Conservation (phyloP, 2,888 invertebrate species). For the Andrena hattorfiana region DNA sequence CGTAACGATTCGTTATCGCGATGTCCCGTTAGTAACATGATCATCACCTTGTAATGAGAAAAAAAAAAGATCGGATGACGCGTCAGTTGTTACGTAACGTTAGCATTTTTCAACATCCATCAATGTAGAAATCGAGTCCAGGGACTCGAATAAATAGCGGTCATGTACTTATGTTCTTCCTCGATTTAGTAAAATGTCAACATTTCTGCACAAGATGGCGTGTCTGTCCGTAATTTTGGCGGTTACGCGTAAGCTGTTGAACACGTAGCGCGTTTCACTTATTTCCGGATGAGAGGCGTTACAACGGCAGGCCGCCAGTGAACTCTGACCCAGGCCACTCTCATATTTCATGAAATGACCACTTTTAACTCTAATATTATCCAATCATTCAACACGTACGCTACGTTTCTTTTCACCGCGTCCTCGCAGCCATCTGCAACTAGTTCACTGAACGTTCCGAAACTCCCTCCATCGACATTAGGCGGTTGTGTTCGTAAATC, state of each 20-base stretch:
- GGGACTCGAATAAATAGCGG: slow-evolving; percentile 44
- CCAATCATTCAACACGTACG: slow-evolving; percentile 57
- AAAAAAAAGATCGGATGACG: slow-evolving; percentile 43
- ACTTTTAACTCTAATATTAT: slow-evolving; percentile 37
- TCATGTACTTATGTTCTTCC: slow-evolving; percentile 42
- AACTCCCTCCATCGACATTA: slow-evolving; percentile 30
- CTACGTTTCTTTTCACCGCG: slow-evolving; percentile 58
- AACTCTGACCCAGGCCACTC: slow-evolving; percentile 13
- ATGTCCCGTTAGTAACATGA: slow-evolving; percentile 46
- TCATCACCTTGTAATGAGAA: slow-evolving; percentile 51
- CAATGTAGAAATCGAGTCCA: slow-evolving; percentile 43
- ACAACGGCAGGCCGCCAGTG: slow-evolving; percentile 6
- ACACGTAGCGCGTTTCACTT: slow-evolving; percentile 34
- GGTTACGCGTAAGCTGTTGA: slow-evolving; percentile 73
- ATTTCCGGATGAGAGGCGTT: background rate
- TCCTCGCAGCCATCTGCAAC: slow-evolving; percentile 55
- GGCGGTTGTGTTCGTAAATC: slow-evolving; percentile 33
- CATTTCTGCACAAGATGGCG: slow-evolving; percentile 82
- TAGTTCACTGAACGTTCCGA: slow-evolving; percentile 52
- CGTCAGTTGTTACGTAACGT: slow-evolving; percentile 38
- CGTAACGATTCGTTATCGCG: slow-evolving; percentile 18
- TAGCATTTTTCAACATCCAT: slow-evolving; percentile 47
- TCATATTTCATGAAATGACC: slow-evolving; percentile 52
- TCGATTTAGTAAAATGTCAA: slow-evolving; percentile 77
- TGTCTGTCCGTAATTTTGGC: slow-evolving; percentile 80